These are phyloP conservation scores for Alca torda DNA, from an alignment of 2,797 vertebrate species.

Conservation along the genomic window DNA sequence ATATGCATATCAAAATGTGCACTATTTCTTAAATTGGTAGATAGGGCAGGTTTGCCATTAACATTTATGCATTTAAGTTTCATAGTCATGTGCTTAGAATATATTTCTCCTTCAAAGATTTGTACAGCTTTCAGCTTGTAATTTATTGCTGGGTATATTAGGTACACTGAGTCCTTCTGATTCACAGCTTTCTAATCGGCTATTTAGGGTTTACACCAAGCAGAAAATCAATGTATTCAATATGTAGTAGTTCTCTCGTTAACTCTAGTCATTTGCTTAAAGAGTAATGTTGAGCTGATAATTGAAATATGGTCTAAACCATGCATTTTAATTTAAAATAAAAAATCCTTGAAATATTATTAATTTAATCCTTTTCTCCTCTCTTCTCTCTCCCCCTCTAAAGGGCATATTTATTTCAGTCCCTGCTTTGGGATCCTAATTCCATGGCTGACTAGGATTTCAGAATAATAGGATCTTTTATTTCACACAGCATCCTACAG, in stretches of 20 bases:
- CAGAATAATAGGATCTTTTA: conserved; percentile 31
- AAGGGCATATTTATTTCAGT: conserved; percentile 60
- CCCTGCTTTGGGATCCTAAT: conserved; percentile 28
- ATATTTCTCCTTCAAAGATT: conserved; percentile 75
- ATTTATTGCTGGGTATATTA: conserved; percentile 70
- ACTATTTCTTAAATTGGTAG: conserved; percentile 68
- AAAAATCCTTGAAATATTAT: conserved; percentile 74
- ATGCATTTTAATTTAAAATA: conserved; percentile 78
- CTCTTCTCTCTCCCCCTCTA: background rate
- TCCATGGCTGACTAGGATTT: conserved; percentile 40
- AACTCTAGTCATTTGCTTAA: conserved; percentile 81
- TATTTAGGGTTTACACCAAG: conserved; percentile 82
- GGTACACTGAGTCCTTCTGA: conserved; percentile 77
- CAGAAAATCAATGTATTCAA: conserved; percentile 83
- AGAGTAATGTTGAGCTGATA: conserved; percentile 80
- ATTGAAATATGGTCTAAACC: conserved; percentile 79
- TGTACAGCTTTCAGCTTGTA: conserved; percentile 56
- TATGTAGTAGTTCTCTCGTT: conserved; percentile 80
- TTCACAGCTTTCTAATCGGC: conserved; percentile 79
- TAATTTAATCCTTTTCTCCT: conserved; percentile 62
- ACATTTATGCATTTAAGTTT: conserved; percentile 69
- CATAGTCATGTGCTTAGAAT: conserved; percentile 65
- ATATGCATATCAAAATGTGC: conserved; percentile 65
- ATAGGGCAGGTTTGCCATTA: conserved; percentile 50
- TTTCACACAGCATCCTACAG: background rate